Evolutionary conservation across 2,113 vertebrate genomes (phyloP).

Genomic region (Ahaetulla prasina): DNA sequence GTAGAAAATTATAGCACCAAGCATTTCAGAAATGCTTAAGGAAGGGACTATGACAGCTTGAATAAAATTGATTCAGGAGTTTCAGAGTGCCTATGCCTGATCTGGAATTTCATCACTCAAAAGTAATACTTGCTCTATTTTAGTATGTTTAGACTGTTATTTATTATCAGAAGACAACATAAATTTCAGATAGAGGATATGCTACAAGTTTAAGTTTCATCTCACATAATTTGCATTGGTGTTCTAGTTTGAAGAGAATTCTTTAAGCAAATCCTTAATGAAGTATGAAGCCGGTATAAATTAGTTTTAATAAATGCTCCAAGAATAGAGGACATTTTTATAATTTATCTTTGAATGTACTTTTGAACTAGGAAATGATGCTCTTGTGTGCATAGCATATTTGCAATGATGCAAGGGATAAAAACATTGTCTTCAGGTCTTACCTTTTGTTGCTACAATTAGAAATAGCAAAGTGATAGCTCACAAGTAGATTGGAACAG

Average conservation of each 20-base stretch:
- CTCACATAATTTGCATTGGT: not conserved
- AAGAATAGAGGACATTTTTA: not conserved
- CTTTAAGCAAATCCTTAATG: not conserved
- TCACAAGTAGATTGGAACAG: not conserved
- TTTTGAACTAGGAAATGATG: not conserved
- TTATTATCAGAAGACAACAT: not conserved
- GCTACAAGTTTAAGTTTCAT: not conserved
- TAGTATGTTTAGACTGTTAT: not conserved
- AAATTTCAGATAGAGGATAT: not conserved
- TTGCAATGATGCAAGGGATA: not conserved
- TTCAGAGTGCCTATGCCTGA: not conserved
- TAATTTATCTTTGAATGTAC: not conserved
- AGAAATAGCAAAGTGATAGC: not conserved
- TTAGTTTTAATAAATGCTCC: not conserved
- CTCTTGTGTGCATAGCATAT: not conserved
- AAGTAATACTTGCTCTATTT: not conserved
- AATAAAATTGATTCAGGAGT: not conserved
- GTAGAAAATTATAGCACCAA: not conserved
- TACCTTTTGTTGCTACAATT: not conserved
- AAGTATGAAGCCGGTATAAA: not conserved
- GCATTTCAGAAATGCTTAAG: not conserved
- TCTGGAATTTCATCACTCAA: not conserved
- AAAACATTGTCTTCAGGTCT: not conserved
- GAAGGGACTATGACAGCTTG: not conserved
- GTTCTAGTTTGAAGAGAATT: not conserved